Conservation (phyloP, 2,113 vertebrate genomes). For the Gymnocephalus cernua region DNA sequence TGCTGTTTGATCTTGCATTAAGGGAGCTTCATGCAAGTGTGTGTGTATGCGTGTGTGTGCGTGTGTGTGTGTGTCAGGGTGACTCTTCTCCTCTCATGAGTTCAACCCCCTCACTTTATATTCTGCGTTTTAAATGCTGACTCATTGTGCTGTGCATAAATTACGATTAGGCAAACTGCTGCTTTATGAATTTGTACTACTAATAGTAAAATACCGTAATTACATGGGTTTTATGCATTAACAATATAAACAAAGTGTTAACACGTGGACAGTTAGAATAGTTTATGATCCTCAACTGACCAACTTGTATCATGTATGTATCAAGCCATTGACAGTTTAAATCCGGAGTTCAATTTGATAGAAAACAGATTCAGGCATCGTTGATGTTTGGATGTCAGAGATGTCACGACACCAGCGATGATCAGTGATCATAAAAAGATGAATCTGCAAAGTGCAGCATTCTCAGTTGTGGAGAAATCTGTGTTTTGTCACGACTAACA, state of each 20-base stretch:
- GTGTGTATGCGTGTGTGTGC: slow-evolving; percentile 13
- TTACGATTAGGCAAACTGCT: slow-evolving; percentile 14
- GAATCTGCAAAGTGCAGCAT: neutral
- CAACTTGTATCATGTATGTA: neutral
- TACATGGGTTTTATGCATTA: neutral
- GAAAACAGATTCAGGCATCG: neutral
- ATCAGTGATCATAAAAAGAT: neutral
- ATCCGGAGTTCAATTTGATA: neutral
- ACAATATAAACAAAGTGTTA: neutral
- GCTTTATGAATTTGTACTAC: neutral
- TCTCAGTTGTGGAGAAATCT: neutral
- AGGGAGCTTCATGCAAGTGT: neutral
- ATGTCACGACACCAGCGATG: neutral
- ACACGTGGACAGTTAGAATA: neutral
- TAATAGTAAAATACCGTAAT: neutral
- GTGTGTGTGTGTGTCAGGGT: neutral
- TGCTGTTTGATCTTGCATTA: slow-evolving; percentile 21
- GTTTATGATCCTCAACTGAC: neutral
- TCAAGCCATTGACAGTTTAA: neutral
- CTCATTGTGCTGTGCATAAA: slow-evolving; percentile 37
- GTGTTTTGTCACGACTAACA: neutral
- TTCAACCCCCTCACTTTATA: slow-evolving; percentile 1
- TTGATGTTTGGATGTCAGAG: neutral
- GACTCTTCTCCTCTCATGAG: slow-evolving; percentile 8
- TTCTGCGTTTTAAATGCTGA: slow-evolving; percentile 26